Evolutionary conservation across 2,113 vertebrate genomes (phyloP).

Genomic region (Pseudolaguvia tuberculata): DNA sequence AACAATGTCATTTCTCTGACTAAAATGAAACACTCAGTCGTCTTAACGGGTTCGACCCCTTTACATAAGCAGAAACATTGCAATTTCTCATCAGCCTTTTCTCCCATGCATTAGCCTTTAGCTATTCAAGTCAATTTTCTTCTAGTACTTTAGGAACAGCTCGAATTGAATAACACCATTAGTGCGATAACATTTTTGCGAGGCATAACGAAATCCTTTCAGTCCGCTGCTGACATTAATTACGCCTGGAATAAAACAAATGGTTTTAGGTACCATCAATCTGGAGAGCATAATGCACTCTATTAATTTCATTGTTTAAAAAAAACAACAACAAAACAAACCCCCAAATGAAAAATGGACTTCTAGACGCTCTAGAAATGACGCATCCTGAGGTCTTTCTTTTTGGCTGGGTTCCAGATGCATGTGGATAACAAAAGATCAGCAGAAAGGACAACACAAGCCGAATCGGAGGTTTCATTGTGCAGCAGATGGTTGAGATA

Average conservation of each 20-base stretch:
- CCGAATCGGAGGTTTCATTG: conserved; percentile 40
- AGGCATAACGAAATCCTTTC: conserved; percentile 35
- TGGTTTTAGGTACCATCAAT: conserved; percentile 15
- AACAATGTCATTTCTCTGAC: conserved; percentile 21
- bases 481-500: conserved; percentile 51
- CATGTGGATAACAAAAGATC: conserved; percentile 47
- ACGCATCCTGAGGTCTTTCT: conserved; percentile 29
- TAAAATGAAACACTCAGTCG: not conserved
- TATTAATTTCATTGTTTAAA: conserved; percentile 13
- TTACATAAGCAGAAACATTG: conserved; percentile 13
- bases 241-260: conserved; percentile 34
- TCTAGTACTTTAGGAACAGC: conserved; percentile 9
- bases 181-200: conserved; percentile 28
- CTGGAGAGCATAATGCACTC: conserved; percentile 20
- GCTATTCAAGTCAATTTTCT: conserved; percentile 22
- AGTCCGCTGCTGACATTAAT: conserved; percentile 30
- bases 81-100: conserved; percentile 5
- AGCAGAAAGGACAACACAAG: conserved; percentile 48
- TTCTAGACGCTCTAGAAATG: conserved; percentile 26
- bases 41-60: not conserved
- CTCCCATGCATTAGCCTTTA: conserved; percentile 3
- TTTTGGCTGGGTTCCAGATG: conserved; percentile 39
- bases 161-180: conserved; percentile 35
- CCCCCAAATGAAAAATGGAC: not conserved
- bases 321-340: not conserved